Base-by-base conservation (phyloP, 2,888 invertebrate species). In the Sminthurides aquaticus region DNA sequence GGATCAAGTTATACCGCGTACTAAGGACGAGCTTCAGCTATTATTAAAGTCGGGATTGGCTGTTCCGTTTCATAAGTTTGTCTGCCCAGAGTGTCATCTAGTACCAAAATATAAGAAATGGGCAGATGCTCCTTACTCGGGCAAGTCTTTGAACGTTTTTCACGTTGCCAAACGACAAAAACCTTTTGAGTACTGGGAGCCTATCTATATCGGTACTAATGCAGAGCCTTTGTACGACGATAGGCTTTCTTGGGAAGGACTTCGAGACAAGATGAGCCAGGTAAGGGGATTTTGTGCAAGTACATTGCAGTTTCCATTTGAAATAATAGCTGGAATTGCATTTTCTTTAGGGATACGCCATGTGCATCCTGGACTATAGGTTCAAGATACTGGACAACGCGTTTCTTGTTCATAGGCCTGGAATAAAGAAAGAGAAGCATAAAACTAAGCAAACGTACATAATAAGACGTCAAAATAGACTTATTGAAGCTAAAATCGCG, bases 251-350 rank as follows among this genome's bases (percentile, higher is more conserved):
- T 94, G 94, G 92, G 93, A 95, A 78, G 94, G 94, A 49, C 91
- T 91, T 79, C 88, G 90, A 79, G 94, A 95, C 79, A 94, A 94
- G 81, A 94, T 94, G 93, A 90, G 92, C 67, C 93, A 93, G 87
- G 93, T 92, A 67, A 61, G 3, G 48, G 20, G 3, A 18, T 25
- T 25, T 25, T 52, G 28, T 18, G 26, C 20, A 11, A n/a, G n/a
- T n/a, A n/a, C n/a, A n/a, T 5, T 54, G 29, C 43, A 58, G 8
- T 58, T 43, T 24, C 22, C 8, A 57, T 57, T 27, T 20, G 15
- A 54, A n/a, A n/a, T n/a, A n/a, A n/a, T n/a, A n/a, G n/a, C n/a
- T n/a, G n/a, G n/a, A 15, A 11, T 34, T 34, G 15, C 52, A 20
- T 52, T 5, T 20, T 8, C 24, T 58, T n/a, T 69, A 79, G 78